Percentiles rank a stretch among this genome's conserved stretches.
Evolutionary conservation across 2,797 vertebrate genomes (phyloP).

Genomic region (Podargus strigoides): DNA sequence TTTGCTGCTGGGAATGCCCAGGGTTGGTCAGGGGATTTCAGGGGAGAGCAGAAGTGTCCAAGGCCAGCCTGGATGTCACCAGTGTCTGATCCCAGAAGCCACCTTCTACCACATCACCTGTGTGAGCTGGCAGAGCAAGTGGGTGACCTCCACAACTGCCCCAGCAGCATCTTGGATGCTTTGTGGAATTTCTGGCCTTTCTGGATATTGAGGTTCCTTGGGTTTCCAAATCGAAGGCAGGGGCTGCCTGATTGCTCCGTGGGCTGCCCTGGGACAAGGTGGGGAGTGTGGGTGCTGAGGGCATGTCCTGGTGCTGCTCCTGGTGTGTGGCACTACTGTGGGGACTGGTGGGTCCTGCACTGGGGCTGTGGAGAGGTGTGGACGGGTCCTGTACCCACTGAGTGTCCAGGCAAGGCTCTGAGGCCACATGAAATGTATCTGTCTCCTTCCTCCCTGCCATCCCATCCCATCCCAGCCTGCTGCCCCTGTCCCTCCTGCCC

Average conservation of each 20-base stretch:
- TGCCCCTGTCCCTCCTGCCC: background rate
- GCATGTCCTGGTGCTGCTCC: background rate
- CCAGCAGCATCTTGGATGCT: background rate
- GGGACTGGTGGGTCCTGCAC: background rate
- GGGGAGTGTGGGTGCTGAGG: background rate
- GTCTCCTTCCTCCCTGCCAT: background rate
- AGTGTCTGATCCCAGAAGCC: background rate
- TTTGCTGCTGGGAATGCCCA: background rate
- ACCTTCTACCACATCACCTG: background rate
- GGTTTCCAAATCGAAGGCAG: background rate
- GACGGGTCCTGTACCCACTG: background rate
- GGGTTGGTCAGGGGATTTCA: background rate
- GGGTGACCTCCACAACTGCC: background rate
- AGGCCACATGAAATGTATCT: background rate
- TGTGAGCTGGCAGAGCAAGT: background rate
- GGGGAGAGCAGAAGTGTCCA: background rate
- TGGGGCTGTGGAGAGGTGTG: background rate
- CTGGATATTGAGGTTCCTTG: background rate
- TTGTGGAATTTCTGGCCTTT: background rate
- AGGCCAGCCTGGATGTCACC: background rate
- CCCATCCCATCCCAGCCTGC: background rate
- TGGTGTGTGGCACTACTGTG: background rate
- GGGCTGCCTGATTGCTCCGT: accelerated
- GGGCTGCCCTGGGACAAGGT: background rate
- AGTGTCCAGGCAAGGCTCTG: background rate